Conservation (phyloP, 1,140 invertebrate species). For the Tetraneura akinire region DNA sequence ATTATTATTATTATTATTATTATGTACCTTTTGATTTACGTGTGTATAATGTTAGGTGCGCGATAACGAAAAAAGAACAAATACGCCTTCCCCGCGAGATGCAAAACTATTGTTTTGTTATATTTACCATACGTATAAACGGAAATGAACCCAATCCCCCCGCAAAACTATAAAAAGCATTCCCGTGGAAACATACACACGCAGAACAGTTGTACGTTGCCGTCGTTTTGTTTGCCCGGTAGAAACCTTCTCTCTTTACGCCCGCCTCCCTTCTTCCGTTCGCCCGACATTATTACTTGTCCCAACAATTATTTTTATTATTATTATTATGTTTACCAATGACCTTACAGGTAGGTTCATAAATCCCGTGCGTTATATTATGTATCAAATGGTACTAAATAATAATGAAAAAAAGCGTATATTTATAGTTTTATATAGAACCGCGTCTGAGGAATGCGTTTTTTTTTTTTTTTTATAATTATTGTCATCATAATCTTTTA, state of each 20-base stretch:
- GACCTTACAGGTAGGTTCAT: neutral
- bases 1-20: no score
- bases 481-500: no score
- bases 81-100: neutral
- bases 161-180: slow-evolving; percentile 30
- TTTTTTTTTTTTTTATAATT: no score
- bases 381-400: no score
- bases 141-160: slow-evolving; percentile 33
- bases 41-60: no score
- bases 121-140: slow-evolving; percentile 38
- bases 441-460: no score
- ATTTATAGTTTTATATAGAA: no score
- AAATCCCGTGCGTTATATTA: neutral
- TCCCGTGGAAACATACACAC: neutral
- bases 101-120: slow-evolving; percentile 44
- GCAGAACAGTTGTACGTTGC: neutral
- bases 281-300: neutral
- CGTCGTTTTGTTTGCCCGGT: neutral
- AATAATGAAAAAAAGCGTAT: no score
- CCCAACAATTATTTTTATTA: neutral
- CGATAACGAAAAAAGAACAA: neutral
- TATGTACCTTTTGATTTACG: neutral
- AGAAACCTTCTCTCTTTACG: neutral
- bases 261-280: no score
- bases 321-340: neutral